Percentiles rank a stretch among this genome's conserved stretches.
These are phyloP conservation scores for Drosophila jambulina DNA, from an alignment of 1,140 invertebrate species.

Conservation along the genomic window DNA sequence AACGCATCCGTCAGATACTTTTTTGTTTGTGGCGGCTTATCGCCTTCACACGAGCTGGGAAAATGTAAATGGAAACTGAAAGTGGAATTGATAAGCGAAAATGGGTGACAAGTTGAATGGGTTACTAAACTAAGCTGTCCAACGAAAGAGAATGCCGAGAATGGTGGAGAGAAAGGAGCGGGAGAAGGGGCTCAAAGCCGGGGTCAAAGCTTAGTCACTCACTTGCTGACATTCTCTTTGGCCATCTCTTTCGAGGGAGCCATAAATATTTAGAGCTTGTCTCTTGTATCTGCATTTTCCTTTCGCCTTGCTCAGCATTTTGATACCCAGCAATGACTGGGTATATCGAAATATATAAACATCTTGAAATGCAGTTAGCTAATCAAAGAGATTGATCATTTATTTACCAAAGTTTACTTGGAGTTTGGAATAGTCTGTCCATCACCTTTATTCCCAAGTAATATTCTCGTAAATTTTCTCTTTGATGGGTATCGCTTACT, in stretches of 20 bases:
- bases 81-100: constrained; percentile 50
- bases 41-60: constrained; percentile 8
- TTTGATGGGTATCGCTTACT: neutral
- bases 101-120: constrained; percentile 84
- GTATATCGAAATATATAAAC: neutral
- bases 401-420: neutral
- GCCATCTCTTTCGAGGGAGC: constrained; percentile 20
- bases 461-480: neutral
- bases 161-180: neutral
- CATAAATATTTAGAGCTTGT: constrained; percentile 22
- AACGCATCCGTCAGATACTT: neutral
- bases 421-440: neutral
- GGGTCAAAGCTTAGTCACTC: constrained; percentile 41
- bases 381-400: neutral
- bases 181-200: neutral
- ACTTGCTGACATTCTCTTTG: constrained; percentile 26
- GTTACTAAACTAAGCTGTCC: constrained; percentile 39
- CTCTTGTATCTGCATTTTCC: constrained; percentile 8
- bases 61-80: constrained; percentile 40
- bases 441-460: neutral
- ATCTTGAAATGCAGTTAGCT: neutral
- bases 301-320: constrained; percentile 3
- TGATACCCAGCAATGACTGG: neutral
- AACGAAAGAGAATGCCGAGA: neutral
- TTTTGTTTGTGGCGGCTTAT: constrained; percentile 21